Percentiles rank a stretch among this genome's conserved stretches.
phyloP scores from a whole-genome alignment of 2,888 invertebrate species.

The Muschampia plurimacula region DNA sequence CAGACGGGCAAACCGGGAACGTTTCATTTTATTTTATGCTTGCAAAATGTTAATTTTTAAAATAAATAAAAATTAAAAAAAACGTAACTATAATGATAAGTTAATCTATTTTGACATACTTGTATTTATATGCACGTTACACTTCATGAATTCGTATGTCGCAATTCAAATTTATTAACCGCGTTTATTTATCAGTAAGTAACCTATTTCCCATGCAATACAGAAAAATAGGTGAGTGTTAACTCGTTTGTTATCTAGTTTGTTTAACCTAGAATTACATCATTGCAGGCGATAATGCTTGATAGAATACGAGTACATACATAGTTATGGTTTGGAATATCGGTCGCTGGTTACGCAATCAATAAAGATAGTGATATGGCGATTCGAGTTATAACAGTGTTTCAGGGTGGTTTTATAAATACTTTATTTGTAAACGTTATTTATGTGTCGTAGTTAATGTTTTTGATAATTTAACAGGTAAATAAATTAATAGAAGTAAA shows the following conservation, averaged over 20 bases:
- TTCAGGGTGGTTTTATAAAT: neutral
- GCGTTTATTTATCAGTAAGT: neutral
- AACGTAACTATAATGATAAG: no score
- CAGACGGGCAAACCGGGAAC: no score
- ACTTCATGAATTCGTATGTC: neutral
- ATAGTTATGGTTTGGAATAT: slow-evolving; percentile 38
- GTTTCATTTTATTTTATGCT: no score
- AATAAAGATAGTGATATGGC: neutral
- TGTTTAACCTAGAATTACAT: slow-evolving; percentile 58
- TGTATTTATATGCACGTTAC: no score
- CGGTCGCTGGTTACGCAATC: slow-evolving; percentile 45
- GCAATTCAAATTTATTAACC: slow-evolving; percentile 6
- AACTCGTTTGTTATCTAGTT: slow-evolving; percentile 49
- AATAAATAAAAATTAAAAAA: no score
- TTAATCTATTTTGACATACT: neutral
- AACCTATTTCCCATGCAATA: slow-evolving; percentile 29
- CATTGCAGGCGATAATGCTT: slow-evolving; percentile 45
- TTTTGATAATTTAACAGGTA: no score
- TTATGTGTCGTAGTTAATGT: no score
- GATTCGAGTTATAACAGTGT: neutral
- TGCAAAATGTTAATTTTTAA: no score
- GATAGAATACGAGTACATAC: slow-evolving; percentile 2
- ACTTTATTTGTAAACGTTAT: no score
- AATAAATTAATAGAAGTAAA: no score
- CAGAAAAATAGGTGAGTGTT: slow-evolving; percentile 44